Conservation (phyloP, 2,888 invertebrate genomes). For the Heteromurus nitidus region DNA sequence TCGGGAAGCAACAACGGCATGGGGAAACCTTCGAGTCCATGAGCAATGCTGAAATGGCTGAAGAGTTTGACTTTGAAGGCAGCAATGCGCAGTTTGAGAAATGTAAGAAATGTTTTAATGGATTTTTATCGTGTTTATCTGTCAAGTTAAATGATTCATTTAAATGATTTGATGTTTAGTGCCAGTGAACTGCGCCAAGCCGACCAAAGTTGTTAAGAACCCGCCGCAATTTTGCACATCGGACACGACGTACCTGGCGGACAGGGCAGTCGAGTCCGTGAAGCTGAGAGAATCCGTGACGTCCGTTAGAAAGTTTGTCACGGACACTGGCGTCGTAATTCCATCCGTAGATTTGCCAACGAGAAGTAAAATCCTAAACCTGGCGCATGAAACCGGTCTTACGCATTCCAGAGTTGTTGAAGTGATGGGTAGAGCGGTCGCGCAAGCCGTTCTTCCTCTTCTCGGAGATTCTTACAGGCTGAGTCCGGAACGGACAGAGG, state of each 20-base stretch:
- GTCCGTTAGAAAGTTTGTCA: slow-evolving; percentile 63
- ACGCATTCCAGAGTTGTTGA: slow-evolving; percentile 70
- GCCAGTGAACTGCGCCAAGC: slow-evolving; percentile 56
- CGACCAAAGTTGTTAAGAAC: slow-evolving; percentile 53
- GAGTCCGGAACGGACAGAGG: slow-evolving; percentile 71
- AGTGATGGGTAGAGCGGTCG: slow-evolving; percentile 69
- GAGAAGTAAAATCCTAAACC: slow-evolving; percentile 67
- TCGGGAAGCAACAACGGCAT: slow-evolving; percentile 31
- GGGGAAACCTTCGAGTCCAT: slow-evolving; percentile 71
- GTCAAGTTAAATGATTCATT: neutral
- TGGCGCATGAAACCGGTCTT: slow-evolving; percentile 69
- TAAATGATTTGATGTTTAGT: slow-evolving; percentile 48
- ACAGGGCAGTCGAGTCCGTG: slow-evolving; percentile 67
- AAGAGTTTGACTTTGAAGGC: slow-evolving; percentile 71
- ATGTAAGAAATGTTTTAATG: slow-evolving; percentile 61
- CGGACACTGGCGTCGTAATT: slow-evolving; percentile 70
- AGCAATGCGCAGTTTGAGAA: slow-evolving; percentile 72
- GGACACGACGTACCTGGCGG: slow-evolving; percentile 69
- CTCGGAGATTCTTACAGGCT: slow-evolving; percentile 72
- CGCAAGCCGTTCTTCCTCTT: slow-evolving; percentile 68
- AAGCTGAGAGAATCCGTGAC: slow-evolving; percentile 39
- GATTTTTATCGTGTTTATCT: neutral
- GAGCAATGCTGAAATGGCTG: slow-evolving; percentile 65
- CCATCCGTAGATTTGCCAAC: slow-evolving; percentile 67
- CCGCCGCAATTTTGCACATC: slow-evolving; percentile 65